Evolutionary conservation across 2,113 vertebrate species (phyloP), one percentile per base, ranked within the genome.

Genomic region (Butastur rufipennis): DNA sequence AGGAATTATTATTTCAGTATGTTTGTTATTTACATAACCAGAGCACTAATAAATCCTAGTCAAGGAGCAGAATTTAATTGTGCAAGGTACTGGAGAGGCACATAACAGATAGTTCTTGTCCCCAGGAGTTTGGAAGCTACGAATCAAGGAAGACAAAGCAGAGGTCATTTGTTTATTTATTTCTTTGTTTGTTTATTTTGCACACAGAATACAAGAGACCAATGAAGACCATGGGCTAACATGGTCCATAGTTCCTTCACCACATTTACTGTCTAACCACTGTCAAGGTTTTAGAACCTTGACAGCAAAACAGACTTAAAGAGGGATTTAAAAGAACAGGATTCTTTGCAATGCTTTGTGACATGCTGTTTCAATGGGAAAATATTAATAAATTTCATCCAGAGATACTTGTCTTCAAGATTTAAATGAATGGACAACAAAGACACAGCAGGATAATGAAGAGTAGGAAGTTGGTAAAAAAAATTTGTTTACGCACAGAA

Each of bases 401-500:
- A 81, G 2, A 86, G 16, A 68, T 23, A 77, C 2, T 13, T 61
- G 9, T 2, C n/a, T 61, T 81, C 42, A 80, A 68, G 48, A 72
- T 36, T 81, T 74, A 71, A 81, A 87, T 71, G 22, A 81, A 50
- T 5, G 22, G 7, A 67, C 16, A 72, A 74, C 50, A 50, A 26
- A 50, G 50, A 50, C 11, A 58, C 21, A 32, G 52, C 16, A 80
- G 16, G 21, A 52, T 47, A 95, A 56, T 2, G 5, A 72, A 75
- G 34, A 85, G 20, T 7, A 73, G 42, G 27, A 81, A 85, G 56
- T 1, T 58, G 8, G 40, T 87, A 38, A 75, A 90, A 91, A 80
- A 58, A 38, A 13, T 10, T 3, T 65, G 23, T 9, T 73, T 65
- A 68, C 0, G 0, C 9, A 70, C 6, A 65, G 22, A 66, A 61